Evolutionary conservation across 1,140 invertebrate genomes (phyloP).

Genomic region (Plectus sambesii): DNA sequence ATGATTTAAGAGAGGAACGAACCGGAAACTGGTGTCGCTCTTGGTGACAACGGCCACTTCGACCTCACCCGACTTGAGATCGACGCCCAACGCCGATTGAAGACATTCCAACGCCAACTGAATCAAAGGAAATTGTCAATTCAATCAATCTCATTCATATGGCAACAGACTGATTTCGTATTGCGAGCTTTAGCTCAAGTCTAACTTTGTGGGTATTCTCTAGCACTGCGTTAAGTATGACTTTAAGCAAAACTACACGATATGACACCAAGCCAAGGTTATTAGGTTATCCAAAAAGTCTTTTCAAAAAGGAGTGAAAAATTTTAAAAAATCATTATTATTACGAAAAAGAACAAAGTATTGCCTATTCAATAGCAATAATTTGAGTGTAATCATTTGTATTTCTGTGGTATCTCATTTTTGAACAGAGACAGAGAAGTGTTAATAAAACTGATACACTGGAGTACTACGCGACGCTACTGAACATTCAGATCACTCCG

Average conservation of each 20-base stretch:
- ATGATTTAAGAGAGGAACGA: conserved; percentile 30
- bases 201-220: not conserved
- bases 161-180: conserved; percentile 7
- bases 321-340: not conserved
- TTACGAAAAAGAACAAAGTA: not conserved
- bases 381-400: too few species aligned
- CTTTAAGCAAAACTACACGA: not conserved
- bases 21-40: conserved; percentile 69
- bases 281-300: too few species aligned
- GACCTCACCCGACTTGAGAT: conserved; percentile 89
- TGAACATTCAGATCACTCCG: too few species aligned
- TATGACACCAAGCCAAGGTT: too few species aligned
- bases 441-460: too few species aligned
- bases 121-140: too few species aligned
- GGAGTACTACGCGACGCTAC: too few species aligned
- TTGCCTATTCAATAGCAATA: not conserved
- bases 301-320: not conserved
- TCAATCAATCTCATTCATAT: too few species aligned
- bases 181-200: too few species aligned
- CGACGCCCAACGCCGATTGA: conserved; percentile 79
- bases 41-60: conserved; percentile 86
- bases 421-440: too few species aligned
- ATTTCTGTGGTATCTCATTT: too few species aligned
- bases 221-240: too few species aligned
- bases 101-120: conserved; percentile 88